Evolutionary conservation across 2,888 invertebrate species (phyloP).

Genomic region (Callimorpha dominula): DNA sequence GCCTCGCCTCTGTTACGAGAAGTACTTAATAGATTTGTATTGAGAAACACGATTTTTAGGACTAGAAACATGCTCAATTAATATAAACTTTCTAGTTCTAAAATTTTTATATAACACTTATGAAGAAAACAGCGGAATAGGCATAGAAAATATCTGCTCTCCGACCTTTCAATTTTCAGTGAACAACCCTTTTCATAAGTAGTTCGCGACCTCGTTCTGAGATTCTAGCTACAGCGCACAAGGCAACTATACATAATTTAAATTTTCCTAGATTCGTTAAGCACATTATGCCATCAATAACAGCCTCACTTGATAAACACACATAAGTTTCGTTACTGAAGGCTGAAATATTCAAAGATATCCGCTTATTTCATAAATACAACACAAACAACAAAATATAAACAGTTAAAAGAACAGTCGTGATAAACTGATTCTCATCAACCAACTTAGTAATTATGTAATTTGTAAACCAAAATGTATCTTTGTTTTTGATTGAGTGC

Average conservation of each 20-base stretch:
- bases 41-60: too few species aligned
- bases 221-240: neutral
- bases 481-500: too few species aligned
- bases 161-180: neutral
- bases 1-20: neutral
- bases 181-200: neutral
- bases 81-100: neutral
- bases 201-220: neutral
- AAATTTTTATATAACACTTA: neutral
- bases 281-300: neutral
- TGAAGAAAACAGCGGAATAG: neutral
- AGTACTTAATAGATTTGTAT: neutral
- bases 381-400: too few species aligned
- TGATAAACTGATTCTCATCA: too few species aligned
- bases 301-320: neutral
- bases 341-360: too few species aligned
- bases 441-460: too few species aligned
- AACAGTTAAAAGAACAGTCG: too few species aligned
- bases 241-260: neutral
- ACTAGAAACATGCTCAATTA: too few species aligned
- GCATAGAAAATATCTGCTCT: neutral
- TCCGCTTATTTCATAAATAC: too few species aligned
- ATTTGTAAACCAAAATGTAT: too few species aligned
- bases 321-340: too few species aligned
- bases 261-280: neutral